Percentiles rank a stretch among this genome's conserved stretches.
These are phyloP conservation scores for Eolophus roseicapilla DNA, from an alignment of 2,113 vertebrate genomes.

Conservation along the genomic window DNA sequence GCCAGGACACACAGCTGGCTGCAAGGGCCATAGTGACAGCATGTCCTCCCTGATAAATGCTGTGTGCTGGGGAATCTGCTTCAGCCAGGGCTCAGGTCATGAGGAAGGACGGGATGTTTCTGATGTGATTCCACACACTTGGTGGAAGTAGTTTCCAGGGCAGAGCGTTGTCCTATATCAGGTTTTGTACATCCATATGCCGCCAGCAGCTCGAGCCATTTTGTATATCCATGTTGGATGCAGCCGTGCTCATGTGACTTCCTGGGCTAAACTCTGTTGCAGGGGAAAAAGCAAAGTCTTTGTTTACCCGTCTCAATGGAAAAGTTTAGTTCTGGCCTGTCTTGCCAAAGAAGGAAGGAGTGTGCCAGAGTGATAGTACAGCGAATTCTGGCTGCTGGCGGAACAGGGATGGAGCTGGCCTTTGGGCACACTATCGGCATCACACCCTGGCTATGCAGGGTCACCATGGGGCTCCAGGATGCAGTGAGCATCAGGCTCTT, in stretches of 20 bases:
- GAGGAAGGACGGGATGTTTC: not conserved
- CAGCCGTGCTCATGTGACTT: constrained; percentile 7
- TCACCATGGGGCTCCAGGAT: not conserved
- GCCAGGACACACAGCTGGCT: not conserved
- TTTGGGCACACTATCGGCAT: not conserved
- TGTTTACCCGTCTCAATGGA: constrained; percentile 54
- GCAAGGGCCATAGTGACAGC: not conserved
- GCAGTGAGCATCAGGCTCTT: not conserved
- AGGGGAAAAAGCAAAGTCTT: constrained; percentile 33
- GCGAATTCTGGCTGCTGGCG: not conserved
- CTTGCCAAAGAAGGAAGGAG: constrained; percentile 35
- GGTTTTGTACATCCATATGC: not conserved
- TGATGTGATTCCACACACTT: not conserved
- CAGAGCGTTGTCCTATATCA: not conserved
- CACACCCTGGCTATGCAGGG: not conserved
- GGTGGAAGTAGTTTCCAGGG: not conserved
- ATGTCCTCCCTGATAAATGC: not conserved
- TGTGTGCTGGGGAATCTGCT: not conserved
- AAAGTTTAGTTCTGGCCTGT: constrained; percentile 50
- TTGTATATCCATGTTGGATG: constrained; percentile 12
- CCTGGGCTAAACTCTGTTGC: constrained; percentile 22
- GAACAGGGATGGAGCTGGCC: not conserved
- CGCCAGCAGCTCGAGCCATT: not conserved
- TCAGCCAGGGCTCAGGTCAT: not conserved
- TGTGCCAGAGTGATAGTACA: constrained; percentile 47